Conservation (phyloP, 2,113 vertebrate genomes). For the Larimichthys polyactis region DNA sequence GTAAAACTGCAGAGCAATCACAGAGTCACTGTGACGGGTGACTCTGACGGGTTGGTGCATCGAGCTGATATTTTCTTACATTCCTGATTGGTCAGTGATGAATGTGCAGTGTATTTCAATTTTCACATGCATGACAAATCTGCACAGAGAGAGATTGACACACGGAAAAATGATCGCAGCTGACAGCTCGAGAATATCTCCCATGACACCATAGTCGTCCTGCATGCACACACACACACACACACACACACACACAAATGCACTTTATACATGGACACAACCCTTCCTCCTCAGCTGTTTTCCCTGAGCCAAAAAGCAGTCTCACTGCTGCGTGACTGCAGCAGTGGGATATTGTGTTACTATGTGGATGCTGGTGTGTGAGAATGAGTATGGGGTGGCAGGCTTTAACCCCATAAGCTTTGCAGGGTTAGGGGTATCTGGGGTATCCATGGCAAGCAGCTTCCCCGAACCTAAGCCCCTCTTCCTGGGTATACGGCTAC, state of each 20-base stretch:
- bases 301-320: slow-evolving; percentile 16
- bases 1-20: not conserved
- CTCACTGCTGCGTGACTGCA: slow-evolving; percentile 27
- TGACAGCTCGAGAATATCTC: slow-evolving; percentile 37
- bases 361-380: slow-evolving; percentile 17
- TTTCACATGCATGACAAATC: slow-evolving; percentile 27
- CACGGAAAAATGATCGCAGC: slow-evolving; percentile 49
- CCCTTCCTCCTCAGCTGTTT: slow-evolving; percentile 58
- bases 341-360: slow-evolving; percentile 57
- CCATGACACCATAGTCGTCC: slow-evolving; percentile 29
- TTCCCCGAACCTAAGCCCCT: slow-evolving; percentile 59
- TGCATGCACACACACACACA: slow-evolving; percentile 8
- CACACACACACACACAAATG: slow-evolving; percentile 1
- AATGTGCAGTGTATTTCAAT: slow-evolving; percentile 4
- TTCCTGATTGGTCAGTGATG: not conserved
- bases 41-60: not conserved
- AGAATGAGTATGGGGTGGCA: slow-evolving; percentile 34
- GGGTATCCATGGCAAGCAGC: slow-evolving; percentile 52
- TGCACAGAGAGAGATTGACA: slow-evolving; percentile 19
- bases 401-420: slow-evolving; percentile 58
- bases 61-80: not conserved
- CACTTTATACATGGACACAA: slow-evolving; percentile 25
- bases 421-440: slow-evolving; percentile 13
- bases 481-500: slow-evolving; percentile 55
- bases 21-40: too few relatives aligned